Conservation (phyloP, 23 tunicate genomes). For the Oikopleura vanhoeffeni region DNA sequence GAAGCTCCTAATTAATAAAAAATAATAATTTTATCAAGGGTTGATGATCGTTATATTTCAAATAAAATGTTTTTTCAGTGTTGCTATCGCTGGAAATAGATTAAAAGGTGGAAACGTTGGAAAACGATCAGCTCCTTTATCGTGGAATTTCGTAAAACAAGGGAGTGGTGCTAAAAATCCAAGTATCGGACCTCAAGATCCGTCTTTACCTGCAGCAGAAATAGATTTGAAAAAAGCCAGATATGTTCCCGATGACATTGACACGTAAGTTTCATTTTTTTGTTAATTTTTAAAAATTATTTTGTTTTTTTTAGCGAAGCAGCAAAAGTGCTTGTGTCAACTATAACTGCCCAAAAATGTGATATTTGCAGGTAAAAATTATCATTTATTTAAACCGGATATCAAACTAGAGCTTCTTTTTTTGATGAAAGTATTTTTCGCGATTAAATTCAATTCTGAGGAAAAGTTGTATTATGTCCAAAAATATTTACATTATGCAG, state of each 20-base stretch:
- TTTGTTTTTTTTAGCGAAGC: neutral
- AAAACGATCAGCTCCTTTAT: neutral
- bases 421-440: no score
- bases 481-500: no score
- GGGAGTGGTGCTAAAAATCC: neutral
- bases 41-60: no score
- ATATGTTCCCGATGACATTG: slow-evolving; percentile 8
- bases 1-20: neutral
- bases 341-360: neutral
- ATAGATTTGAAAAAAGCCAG: neutral
- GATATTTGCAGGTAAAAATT: slow-evolving; percentile 12
- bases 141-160: neutral
- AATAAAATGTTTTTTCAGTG: neutral
- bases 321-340: neutral
- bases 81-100: neutral
- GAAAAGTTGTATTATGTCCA: no score
- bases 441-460: no score
- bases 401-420: no score
- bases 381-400: no score
- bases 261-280: neutral
- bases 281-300: neutral
- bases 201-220: neutral
- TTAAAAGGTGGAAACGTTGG: neutral
- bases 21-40: no score
- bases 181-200: neutral